These are phyloP conservation scores for Drosophila saltans DNA, from an alignment of 1,140 invertebrate genomes.

Conservation along the genomic window DNA sequence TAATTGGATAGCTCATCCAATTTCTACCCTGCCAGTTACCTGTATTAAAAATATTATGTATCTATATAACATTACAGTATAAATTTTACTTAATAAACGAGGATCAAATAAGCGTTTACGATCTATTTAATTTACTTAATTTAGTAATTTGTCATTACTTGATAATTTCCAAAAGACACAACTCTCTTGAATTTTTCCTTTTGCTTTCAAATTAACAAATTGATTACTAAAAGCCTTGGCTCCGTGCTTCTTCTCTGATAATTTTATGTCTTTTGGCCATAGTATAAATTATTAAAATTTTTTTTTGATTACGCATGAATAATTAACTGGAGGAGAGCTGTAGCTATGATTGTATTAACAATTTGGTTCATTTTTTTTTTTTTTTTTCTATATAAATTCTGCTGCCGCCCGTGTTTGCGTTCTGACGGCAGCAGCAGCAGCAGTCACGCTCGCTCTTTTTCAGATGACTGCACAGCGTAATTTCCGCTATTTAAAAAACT, in stretches of 20 bases:
- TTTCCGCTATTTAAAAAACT: conserved; percentile 79
- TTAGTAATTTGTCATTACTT: no score
- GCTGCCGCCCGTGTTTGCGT: background rate
- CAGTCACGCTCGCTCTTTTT: conserved; percentile 61
- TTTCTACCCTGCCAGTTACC: no score
- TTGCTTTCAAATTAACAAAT: no score
- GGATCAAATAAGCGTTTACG: no score
- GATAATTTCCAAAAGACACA: no score
- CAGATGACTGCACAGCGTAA: conserved; percentile 76
- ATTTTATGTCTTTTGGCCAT: conserved; percentile 2
- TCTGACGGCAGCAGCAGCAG: conserved; percentile 25
- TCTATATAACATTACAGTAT: no score
- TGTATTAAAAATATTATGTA: no score
- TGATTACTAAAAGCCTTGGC: background rate
- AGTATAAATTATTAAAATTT: conserved; percentile 67
- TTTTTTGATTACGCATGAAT: conserved; percentile 63
- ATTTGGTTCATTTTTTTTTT: conserved; percentile 45
- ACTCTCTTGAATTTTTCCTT: no score
- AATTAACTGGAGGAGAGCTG: conserved; percentile 48
- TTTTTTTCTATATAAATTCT: conserved; percentile 3
- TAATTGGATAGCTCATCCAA: no score
- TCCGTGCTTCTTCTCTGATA: background rate
- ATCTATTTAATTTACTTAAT: no score
- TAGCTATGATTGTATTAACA: conserved; percentile 69
- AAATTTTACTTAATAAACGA: no score